Base-by-base conservation (phyloP, 2,797 vertebrate genomes). In the Sebastes nivosus region DNA sequence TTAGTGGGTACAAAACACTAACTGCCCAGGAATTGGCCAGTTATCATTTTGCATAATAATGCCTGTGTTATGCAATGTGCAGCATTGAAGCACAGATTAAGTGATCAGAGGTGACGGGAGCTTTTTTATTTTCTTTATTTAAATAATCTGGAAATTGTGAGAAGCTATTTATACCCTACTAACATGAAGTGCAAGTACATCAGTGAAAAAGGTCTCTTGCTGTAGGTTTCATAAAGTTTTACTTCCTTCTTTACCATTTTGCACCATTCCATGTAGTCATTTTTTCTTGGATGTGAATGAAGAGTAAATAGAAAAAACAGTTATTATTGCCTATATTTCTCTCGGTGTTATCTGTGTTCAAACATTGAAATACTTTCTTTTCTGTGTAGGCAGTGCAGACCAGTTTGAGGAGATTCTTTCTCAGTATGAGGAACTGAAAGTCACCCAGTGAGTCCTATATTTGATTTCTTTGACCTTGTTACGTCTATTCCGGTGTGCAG, bases 351-450 rank as follows among this genome's bases (percentile, higher is more conserved):
- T 72, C 5, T 34, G 69, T 81, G 16, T 81, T 77, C 1, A 69
- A 38, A 1, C 13, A 22, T 82, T 77, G 29, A 9, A 2, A 3
- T 5, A 2, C 0, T 6, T 32, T 50, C 72, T 72, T 86, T 13
- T 80, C 46, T 87, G 5, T 87, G 11, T 70, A 96, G 96, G 92
- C 71, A 89, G 86, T n/a, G 14, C 88, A 59, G 94, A 96, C 86
- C 94, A 96, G 94, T 95, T 94, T 84, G 95, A 96, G 60, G 92
- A 95, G 90, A 93, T 96, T 92, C 91, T 96, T 85, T 91, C 90
- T 76, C 93, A 95, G 86, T 93, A 92, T 88, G 95, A 96, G 92
- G 95, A 97, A 93, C 93, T 97, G 88, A 97, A 96, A 96, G 88
- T 78, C 85, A 93, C 88, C 65, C 89, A 95, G 96, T 97, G 91